Conservation (phyloP, 2,113 vertebrate species). For the Saimiri boliviensis region DNA sequence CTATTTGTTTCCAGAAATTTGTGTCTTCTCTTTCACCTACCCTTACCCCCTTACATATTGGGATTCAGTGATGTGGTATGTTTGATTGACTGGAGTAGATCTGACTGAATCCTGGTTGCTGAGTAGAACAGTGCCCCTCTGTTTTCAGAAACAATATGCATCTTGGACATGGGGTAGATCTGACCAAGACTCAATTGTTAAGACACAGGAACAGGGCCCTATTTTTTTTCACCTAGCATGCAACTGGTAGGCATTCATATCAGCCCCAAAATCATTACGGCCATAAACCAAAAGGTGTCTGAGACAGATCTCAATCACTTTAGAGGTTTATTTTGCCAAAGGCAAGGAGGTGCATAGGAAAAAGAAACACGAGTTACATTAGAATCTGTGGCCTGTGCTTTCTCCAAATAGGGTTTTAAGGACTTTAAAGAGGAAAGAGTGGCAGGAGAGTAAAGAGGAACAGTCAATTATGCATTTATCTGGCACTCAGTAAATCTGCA, state of each 20-base stretch:
- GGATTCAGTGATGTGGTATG: background rate
- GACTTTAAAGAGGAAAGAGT: no score
- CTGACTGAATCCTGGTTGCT: background rate
- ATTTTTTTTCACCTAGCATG: background rate
- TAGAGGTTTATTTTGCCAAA: no score
- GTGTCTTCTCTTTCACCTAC: background rate
- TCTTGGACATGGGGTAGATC: background rate
- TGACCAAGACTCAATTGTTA: background rate
- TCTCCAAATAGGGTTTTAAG: no score
- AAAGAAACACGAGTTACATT: no score
- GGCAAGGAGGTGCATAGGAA: no score
- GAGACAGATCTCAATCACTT: no score
- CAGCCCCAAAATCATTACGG: background rate
- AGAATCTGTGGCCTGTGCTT: no score
- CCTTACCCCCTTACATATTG: rapidly evolving
- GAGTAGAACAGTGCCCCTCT: background rate
- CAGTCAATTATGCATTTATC: no score
- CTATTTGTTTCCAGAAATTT: background rate
- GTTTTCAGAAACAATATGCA: background rate
- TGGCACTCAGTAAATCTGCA: no score
- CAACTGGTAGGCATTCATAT: background rate
- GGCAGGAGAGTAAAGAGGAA: no score
- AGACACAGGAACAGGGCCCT: no score
- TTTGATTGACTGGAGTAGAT: background rate
- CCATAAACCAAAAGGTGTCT: no score